These are phyloP conservation scores for Drosophila gaucha DNA, from an alignment of 2,888 invertebrate genomes.

Conservation along the genomic window DNA sequence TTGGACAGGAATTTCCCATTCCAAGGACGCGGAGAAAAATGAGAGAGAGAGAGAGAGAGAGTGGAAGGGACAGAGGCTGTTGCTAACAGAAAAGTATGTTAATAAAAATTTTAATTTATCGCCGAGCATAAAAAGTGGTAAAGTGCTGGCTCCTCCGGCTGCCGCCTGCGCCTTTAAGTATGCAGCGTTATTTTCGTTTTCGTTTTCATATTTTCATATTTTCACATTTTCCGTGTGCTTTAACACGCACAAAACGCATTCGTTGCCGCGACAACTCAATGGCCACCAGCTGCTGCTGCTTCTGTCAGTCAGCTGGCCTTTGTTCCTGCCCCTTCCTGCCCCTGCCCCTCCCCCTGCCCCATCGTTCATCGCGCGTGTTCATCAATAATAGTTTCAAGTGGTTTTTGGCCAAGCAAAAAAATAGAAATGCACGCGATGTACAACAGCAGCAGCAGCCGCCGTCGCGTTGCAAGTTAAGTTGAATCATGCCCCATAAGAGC, in stretches of 20 bases:
- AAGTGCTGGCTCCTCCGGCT: slow-evolving; percentile 43
- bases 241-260: slow-evolving; percentile 73
- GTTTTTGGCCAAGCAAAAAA: slow-evolving; percentile 65
- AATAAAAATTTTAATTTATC: slow-evolving; percentile 74
- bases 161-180: slow-evolving; percentile 27
- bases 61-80: not conserved
- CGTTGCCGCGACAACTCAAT: slow-evolving; percentile 55
- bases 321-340: slow-evolving; percentile 18
- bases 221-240: slow-evolving; percentile 47
- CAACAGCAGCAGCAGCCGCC: slow-evolving; percentile 37
- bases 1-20: slow-evolving; percentile 11
- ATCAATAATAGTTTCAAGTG: slow-evolving; percentile 74
- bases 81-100: slow-evolving; percentile 59
- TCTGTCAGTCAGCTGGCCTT: slow-evolving; percentile 57
- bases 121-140: slow-evolving; percentile 57
- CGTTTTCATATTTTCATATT: slow-evolving; percentile 31
- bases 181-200: slow-evolving; percentile 51
- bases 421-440: slow-evolving; percentile 60
- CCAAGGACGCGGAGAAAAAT: not conserved
- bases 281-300: slow-evolving; percentile 9
- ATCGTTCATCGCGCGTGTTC: slow-evolving; percentile 42
- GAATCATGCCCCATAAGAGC: slow-evolving; percentile 9
- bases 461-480: slow-evolving; percentile 18
- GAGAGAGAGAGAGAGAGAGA: no score
- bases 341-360: not conserved